Evolutionary conservation across 2,888 invertebrate species (phyloP), one percentile per base, ranked within the genome.

Genomic region (Notodonta dromedarius): DNA sequence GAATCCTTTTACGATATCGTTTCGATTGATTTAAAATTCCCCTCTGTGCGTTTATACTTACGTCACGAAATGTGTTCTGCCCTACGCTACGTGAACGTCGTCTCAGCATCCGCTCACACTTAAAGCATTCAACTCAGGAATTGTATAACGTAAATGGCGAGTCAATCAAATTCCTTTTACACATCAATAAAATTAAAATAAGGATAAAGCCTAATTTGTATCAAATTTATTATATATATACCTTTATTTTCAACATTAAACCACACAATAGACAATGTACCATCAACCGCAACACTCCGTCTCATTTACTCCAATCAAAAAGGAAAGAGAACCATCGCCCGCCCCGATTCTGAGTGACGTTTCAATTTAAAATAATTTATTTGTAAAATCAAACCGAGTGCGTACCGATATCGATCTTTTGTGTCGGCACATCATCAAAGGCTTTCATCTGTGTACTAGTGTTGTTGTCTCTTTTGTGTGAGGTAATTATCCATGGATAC

Each of bases 311-410:
- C 64, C 62, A 24, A 62, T 59, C 58, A 59, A 65, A 65, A 66
- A 63, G 54, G 71, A 63, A 63, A 65, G 65, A 24, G 62, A 60
- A 60, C 48, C 58, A 66, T 63, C 67, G 69, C 65, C 76, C 74
- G 76, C 73, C 77, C 71, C 70, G 70, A 67, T 66, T 57, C 67
- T 79, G 85, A 86, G 65, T 86, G 88, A 88, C 87, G 82, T 77
- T 82, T 88, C 83, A 87, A 89, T 89, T 82, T 85, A 82, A 85
- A 83, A 79, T 74, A 76, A 83, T 84, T 87, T 84, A 86, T 84
- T 84, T 83, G 71, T 82, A 74, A 83, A 75, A 82, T 80, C 74
- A 71, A 75, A 78, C 63, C 67, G 73, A 78, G 69, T 76, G 74
- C 60, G 53, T 57, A 56, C 77, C 76, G 80, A 86, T 83, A 80